Conservation (phyloP, 2,113 vertebrate genomes). For the Toxostoma redivivum region DNA sequence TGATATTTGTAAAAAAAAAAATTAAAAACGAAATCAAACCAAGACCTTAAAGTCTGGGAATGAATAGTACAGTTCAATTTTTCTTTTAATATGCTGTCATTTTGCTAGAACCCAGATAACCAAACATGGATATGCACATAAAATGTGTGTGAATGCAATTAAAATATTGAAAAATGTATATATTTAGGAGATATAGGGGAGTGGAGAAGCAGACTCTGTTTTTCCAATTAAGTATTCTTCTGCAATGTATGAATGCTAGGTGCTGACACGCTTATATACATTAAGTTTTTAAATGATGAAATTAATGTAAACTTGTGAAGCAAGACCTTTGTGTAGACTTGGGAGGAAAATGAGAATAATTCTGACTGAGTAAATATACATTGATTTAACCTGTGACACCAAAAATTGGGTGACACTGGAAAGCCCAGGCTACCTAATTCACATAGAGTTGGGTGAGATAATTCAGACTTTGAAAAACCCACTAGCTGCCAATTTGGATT, state of each 20-base stretch:
- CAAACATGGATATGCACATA: not conserved
- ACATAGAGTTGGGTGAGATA: not conserved
- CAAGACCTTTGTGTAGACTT: not conserved
- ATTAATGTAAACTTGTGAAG: not conserved
- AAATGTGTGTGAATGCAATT: not conserved
- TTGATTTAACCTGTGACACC: not conserved
- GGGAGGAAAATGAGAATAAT: not conserved
- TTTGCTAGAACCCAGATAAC: not conserved
- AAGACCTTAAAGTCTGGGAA: not conserved
- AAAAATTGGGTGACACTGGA: not conserved
- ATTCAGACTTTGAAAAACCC: not conserved
- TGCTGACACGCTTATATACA: not conserved
- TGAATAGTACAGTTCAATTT: not conserved
- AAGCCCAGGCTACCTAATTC: not conserved
- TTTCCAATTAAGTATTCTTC: not conserved
- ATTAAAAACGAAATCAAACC: rapidly evolving
- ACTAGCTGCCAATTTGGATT: not conserved
- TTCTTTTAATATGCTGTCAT: not conserved
- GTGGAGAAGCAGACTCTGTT: not conserved
- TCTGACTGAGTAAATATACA: not conserved
- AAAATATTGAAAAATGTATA: not conserved
- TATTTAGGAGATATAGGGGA: not conserved
- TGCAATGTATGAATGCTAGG: not conserved
- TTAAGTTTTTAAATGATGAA: not conserved
- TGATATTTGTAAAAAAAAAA: not conserved